These are phyloP conservation scores for Zaprionus tsacasi DNA, from an alignment of 1,140 invertebrate species.

Conservation along the genomic window DNA sequence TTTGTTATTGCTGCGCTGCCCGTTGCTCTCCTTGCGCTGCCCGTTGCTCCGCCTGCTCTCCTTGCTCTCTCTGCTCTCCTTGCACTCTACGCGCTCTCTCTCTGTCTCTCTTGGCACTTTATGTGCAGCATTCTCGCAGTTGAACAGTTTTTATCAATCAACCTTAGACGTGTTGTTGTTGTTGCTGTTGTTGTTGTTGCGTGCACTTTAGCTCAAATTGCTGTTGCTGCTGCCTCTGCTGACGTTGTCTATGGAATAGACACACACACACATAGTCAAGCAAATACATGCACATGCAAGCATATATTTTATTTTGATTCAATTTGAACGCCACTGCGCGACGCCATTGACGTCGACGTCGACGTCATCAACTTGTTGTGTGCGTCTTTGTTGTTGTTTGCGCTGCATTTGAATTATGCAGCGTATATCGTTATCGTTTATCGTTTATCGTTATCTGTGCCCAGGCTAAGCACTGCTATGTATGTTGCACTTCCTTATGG, in stretches of 20 bases:
- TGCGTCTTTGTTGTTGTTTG: conserved; percentile 22
- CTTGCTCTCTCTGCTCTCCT: neutral
- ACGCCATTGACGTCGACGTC: conserved; percentile 42
- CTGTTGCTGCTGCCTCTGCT: conserved; percentile 61
- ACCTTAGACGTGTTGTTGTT: conserved; percentile 70
- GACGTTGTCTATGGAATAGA: conserved; percentile 62
- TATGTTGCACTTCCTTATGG: conserved; percentile 68
- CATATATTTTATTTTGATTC: conserved; percentile 65
- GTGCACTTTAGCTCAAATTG: conserved; percentile 75
- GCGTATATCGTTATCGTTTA: conserved; percentile 25
- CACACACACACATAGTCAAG: conserved; percentile 27
- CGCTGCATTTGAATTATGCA: conserved; percentile 45
- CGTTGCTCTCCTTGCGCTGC: neutral
- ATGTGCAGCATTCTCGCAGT: conserved; percentile 36
- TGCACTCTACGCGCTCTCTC: conserved; percentile 13
- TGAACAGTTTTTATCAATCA: conserved; percentile 75
- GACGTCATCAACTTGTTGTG: neutral
- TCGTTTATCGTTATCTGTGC: conserved; percentile 47
- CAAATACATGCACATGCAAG: conserved; percentile 21
- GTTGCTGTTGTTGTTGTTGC: conserved; percentile 72
- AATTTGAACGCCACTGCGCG: conserved; percentile 73
- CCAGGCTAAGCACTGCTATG: conserved; percentile 30
- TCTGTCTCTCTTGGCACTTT: conserved; percentile 42
- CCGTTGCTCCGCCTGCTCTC: neutral
- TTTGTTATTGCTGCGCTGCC: neutral